Conservation (phyloP, 1,140 invertebrate genomes). For the Gryon sp. region DNA sequence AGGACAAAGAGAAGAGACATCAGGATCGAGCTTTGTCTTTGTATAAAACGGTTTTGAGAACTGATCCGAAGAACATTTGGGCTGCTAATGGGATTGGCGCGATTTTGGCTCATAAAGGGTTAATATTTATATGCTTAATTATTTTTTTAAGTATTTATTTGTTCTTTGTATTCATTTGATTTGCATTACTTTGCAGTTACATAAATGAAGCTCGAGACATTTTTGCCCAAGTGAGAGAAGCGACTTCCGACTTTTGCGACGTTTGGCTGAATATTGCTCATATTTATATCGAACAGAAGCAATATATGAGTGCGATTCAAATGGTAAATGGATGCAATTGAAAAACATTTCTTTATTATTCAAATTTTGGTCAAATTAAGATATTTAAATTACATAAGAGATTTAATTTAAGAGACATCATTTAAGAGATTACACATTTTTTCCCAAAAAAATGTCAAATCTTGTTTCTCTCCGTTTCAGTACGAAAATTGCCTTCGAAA, state of each 20-base stretch:
- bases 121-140: background rate
- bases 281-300: conserved; percentile 98
- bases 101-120: conserved; percentile 95
- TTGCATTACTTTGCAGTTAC: no score
- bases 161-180: conserved; percentile 8
- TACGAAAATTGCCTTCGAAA: conserved; percentile 99
- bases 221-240: conserved; percentile 98
- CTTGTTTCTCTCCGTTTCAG: conserved; percentile 79
- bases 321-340: conserved; percentile 86
- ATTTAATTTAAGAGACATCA: no score
- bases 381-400: no score
- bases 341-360: background rate
- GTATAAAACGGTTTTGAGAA: conserved; percentile 96
- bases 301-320: conserved; percentile 98
- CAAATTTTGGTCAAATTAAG: no score
- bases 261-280: conserved; percentile 99
- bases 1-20: conserved; percentile 96
- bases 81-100: conserved; percentile 98
- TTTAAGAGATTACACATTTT: no score
- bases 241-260: conserved; percentile 98
- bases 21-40: conserved; percentile 96
- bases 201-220: conserved; percentile 98
- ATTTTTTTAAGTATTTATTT: conserved; percentile 3
- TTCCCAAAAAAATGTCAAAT: background rate
- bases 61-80: conserved; percentile 98